Base-by-base conservation (phyloP, 2,888 invertebrate genomes). In the Campoplex nolae region DNA sequence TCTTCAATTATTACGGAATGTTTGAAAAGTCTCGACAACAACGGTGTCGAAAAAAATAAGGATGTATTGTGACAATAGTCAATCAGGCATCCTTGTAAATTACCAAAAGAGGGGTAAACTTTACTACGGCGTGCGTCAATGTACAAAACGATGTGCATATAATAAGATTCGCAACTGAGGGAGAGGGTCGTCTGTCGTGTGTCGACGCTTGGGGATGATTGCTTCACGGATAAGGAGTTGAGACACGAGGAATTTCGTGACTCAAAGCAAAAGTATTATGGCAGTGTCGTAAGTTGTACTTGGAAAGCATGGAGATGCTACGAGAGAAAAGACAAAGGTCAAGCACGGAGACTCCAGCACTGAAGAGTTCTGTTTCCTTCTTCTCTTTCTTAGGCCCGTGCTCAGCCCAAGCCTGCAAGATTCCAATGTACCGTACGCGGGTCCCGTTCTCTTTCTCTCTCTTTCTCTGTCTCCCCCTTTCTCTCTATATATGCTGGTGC, bases 281-380 rank as follows among this genome's bases (percentile, higher is more conserved):
- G 75, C 81, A 73, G 65, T 85, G 81, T 85, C 73, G 77, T 79
- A 81, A 56, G 75, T 76, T 71, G 80, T 81, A 81, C 54, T 51
- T 51, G 78, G 54, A 56, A 75, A 28, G 70, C 75, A 82, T 76
- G 75, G 75, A 79, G 79, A 84, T 84, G 77, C 84, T 83, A 83
- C 76, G 78, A 80, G 86, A 80, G 77, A 75, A 84, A 78, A 87
- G 89, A 89, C 88, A 89, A 87, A 88, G 89, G 89, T 89, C 89
- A 89, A 89, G 86, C 84, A 81, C 86, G 87, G 78, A 54, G 84
- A 82, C 83, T 75, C 77, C 77, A 56, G 77, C 38, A 58, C 42
- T 23, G 23, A 32, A 45, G 82, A 56, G 28, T 56, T 70, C 68
- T 48, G 35, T 35, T 62, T 48, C n/a, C 32, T 73, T 11, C 73